Evolutionary conservation across 2,888 invertebrate species (phyloP), one percentile per base, ranked within the genome.

Genomic region (Ypsolopha sequella): DNA sequence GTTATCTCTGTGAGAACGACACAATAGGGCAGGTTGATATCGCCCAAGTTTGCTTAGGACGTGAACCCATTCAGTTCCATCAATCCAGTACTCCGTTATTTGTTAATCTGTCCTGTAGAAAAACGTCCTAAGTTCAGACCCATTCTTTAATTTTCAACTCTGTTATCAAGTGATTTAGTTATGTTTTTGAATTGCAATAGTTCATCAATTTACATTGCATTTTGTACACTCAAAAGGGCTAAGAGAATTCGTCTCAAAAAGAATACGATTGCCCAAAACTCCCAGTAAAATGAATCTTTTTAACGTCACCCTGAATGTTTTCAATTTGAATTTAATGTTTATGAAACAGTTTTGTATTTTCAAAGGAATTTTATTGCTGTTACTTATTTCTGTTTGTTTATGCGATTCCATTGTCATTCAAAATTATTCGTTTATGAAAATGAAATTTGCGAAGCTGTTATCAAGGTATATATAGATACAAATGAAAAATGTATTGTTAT

Each of bases 81-180:
- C 77, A 79, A 79, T 76, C 78, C 76, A 66, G 73, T 68, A 66
- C 69, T 72, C 60, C 69, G 73, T 79, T 81, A 81, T 80, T 79
- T 82, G 77, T 76, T 73, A 68, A 73, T 62, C 56, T 54, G 51
- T 54, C 61, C 57, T 60, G 68, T 60, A 54, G 59, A 59, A 56
- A 67, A 80, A 73, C 60, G 71, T 60, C 66, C 59, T 59, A 76
- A 62, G 61, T 58, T 56, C 59, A 56, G 52, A 55, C 54, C 52
- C 57, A 50, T 56, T 52, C 57, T 55, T 59, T 36, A 59, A 48
- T 64, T 48, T 67, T 62, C 59, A 60, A 58, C 65, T 70, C 64
- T 62, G 6, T n/a, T n/a, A n/a, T 39, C 39, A 39, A 24, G 24
- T 24, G 4, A 4, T 24, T 24, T 3, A 24, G 24, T 24, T 24